Percentiles rank a stretch among this genome's conserved stretches.
Evolutionary conservation across 2,888 invertebrate genomes (phyloP).

Genomic region (Sialis lutaria): DNA sequence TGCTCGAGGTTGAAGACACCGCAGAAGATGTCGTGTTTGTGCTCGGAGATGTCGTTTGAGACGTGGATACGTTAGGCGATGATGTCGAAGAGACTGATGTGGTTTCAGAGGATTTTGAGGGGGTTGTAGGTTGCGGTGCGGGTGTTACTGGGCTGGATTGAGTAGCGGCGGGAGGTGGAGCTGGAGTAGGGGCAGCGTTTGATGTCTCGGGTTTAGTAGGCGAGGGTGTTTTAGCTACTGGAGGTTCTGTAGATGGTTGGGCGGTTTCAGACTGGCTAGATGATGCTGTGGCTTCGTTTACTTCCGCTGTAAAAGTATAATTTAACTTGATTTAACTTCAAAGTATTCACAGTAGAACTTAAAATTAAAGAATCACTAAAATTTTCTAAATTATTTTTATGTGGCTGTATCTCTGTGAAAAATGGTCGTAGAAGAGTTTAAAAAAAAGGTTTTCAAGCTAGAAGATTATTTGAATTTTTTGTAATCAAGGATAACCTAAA

Average conservation of each 20-base stretch:
- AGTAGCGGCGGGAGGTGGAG: neutral
- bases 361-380: no score
- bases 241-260: neutral
- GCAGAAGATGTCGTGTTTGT: slow-evolving; percentile 12
- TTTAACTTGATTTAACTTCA: no score
- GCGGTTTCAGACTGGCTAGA: neutral
- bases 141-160: slow-evolving; percentile 5
- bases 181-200: neutral
- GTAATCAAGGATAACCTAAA: no score
- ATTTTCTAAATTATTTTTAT: no score
- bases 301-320: neutral
- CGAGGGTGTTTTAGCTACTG: slow-evolving; percentile 3
- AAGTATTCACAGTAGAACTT: no score
- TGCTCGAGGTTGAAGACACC: slow-evolving; percentile 11
- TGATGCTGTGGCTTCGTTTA: neutral
- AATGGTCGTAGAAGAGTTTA: no score
- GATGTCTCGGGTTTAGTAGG: slow-evolving; percentile 4
- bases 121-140: slow-evolving; percentile 16
- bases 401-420: no score
- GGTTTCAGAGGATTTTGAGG: slow-evolving; percentile 15
- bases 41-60: slow-evolving; percentile 4
- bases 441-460: no score
- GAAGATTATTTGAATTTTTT: no score
- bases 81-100: slow-evolving; percentile 9
- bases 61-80: neutral